Evolutionary conservation across 2,113 vertebrate genomes (phyloP).

Genomic region (Anoura caudifer): DNA sequence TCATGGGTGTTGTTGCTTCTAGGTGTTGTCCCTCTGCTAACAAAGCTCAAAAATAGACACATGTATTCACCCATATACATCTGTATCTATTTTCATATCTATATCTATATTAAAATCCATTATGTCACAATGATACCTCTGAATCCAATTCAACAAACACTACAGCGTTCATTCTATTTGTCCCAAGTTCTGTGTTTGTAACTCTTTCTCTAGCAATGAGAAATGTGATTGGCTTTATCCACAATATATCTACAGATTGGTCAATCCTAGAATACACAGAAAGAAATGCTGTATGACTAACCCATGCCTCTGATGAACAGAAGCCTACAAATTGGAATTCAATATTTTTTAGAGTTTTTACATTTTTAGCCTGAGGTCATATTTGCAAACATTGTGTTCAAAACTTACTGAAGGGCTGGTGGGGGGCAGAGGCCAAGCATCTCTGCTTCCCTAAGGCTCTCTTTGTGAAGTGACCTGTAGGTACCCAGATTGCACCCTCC

Average conservation of each 20-base stretch:
- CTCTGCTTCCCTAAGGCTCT: background rate
- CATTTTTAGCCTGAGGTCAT: background rate
- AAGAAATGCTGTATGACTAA: slow-evolving; percentile 19
- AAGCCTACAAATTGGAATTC: slow-evolving; percentile 20
- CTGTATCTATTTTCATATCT: background rate
- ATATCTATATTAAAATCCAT: background rate
- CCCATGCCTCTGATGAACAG: slow-evolving; percentile 31
- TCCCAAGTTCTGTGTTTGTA: background rate
- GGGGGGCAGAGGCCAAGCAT: background rate
- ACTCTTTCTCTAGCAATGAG: background rate
- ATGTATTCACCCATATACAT: background rate
- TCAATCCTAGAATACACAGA: slow-evolving; percentile 48
- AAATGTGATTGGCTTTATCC: slow-evolving; percentile 7
- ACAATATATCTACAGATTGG: slow-evolving; percentile 12
- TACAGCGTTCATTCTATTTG: background rate
- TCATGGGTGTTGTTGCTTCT: background rate
- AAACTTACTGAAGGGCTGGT: background rate
- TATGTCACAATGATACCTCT: background rate
- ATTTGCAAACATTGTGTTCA: slow-evolving; percentile 42
- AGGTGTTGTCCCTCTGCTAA: background rate
- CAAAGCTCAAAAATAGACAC: background rate
- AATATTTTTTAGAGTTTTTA: slow-evolving; percentile 33
- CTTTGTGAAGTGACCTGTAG: background rate
- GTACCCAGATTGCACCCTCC: rapidly evolving
- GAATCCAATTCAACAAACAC: background rate